phyloP scores from a whole-genome alignment of 2,113 vertebrate species.

The Syngnathus scovelli region DNA sequence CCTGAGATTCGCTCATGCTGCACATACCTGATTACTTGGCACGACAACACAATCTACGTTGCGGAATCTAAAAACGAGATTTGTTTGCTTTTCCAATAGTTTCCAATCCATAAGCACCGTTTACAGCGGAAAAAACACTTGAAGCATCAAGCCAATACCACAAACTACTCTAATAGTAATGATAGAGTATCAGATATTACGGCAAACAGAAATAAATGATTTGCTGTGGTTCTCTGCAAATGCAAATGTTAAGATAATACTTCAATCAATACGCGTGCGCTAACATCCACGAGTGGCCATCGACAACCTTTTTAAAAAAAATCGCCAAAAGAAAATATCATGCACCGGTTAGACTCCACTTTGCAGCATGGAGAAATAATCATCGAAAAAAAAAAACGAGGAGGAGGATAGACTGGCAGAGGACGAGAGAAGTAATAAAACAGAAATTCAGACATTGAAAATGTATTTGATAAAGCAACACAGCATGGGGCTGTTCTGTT shows the following conservation, averaged over 20 bases:
- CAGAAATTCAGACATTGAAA: constrained; percentile 35
- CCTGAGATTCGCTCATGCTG: neutral
- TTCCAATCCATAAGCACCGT: constrained; percentile 6
- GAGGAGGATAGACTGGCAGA: constrained; percentile 20
- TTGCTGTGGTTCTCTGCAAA: constrained; percentile 12
- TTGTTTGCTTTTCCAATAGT: constrained; percentile 10
- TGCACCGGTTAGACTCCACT: constrained; percentile 38
- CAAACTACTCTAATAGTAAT: constrained; percentile 10
- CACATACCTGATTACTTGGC: constrained; percentile 17
- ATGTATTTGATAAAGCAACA: constrained; percentile 10
- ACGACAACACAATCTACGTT: constrained; percentile 16
- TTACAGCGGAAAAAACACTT: constrained; percentile 14
- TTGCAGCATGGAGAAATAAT: constrained; percentile 50
- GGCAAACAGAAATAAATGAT: constrained; percentile 4
- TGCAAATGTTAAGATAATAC: constrained; percentile 4
- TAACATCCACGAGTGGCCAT: neutral
- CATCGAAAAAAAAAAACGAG: constrained; percentile 3
- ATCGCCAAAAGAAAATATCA: constrained; percentile 34
- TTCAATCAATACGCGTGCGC: neutral
- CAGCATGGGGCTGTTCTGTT: neutral
- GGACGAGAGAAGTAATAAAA: constrained; percentile 41
- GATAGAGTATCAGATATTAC: neutral
- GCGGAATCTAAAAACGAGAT: constrained; percentile 4
- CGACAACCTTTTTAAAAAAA: too few relatives aligned
- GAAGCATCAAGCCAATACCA: constrained; percentile 16